A percentile compares a stretch with the other conserved stretches of the same genome.
Evolutionary conservation across 1,140 invertebrate genomes (phyloP).

Genomic region (Papilio polytes): DNA sequence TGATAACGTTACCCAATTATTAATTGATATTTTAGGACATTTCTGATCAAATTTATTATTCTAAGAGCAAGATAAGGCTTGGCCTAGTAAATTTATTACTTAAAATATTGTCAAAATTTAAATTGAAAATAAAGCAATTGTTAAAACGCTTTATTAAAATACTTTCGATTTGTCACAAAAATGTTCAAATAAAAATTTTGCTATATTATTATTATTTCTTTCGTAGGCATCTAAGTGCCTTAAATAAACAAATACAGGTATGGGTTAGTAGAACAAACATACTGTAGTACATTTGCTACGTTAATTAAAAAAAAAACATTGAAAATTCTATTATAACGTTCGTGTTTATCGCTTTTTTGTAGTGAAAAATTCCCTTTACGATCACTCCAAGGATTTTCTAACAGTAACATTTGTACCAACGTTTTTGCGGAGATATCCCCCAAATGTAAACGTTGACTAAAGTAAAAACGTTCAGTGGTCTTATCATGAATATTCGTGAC

Average conservation of each 20-base stretch:
- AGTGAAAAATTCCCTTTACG: neutral
- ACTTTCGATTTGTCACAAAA: no score
- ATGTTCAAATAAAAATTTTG: no score
- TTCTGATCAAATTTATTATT: neutral
- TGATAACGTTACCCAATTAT: neutral
- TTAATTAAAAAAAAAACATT: neutral
- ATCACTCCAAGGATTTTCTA: neutral
- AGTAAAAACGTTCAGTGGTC: neutral
- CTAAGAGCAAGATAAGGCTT: neutral
- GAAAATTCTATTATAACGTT: no score
- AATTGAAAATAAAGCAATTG: neutral
- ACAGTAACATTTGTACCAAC: neutral
- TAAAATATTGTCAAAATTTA: neutral
- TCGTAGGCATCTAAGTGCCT: no score
- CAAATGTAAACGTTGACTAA: slow-evolving; percentile 3
- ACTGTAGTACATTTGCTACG: neutral
- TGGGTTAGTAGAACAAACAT: neutral
- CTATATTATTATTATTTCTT: neutral
- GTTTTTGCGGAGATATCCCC: neutral
- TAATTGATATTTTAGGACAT: slow-evolving; percentile 5
- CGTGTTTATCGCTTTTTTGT: neutral
- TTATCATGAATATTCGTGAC: no score
- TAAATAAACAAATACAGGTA: no score
- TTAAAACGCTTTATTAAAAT: neutral
- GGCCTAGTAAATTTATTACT: neutral